Percentiles rank a stretch among this genome's conserved stretches.
Conservation (phyloP, 2,113 vertebrate species). For the Sphyrna mokarran region DNA sequence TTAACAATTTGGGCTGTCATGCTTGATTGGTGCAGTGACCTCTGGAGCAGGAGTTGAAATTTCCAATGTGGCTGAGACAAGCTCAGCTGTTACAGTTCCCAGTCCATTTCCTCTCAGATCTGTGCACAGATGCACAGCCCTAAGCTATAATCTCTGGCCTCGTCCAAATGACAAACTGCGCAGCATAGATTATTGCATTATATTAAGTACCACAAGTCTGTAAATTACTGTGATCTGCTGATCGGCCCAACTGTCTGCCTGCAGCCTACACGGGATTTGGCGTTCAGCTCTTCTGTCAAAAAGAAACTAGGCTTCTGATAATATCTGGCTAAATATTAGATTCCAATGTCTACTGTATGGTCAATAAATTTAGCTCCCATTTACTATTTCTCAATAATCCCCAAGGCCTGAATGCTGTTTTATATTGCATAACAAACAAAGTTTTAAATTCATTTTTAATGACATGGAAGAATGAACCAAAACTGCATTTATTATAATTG, state of each 20-base stretch:
- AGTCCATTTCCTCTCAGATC: slow-evolving; percentile 83
- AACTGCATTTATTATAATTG: slow-evolving; percentile 8
- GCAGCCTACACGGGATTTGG: slow-evolving; percentile 53
- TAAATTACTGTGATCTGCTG: slow-evolving; percentile 89
- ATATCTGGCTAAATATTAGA: slow-evolving; percentile 30
- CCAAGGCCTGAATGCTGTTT: neutral
- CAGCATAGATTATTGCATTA: slow-evolving; percentile 91
- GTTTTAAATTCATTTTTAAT: neutral
- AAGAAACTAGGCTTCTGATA: slow-evolving; percentile 21
- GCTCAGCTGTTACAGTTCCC: slow-evolving; percentile 92
- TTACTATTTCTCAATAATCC: slow-evolving; percentile 13
- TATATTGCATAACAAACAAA: neutral
- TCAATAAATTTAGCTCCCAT: slow-evolving; percentile 14
- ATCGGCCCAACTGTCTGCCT: slow-evolving; percentile 59
- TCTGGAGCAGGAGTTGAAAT: slow-evolving; percentile 74
- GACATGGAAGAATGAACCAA: neutral
- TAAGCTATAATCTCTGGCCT: slow-evolving; percentile 94
- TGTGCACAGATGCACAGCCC: slow-evolving; percentile 94
- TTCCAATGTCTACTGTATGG: slow-evolving; percentile 17
- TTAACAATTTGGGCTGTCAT: slow-evolving; percentile 71
- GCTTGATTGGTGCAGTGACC: slow-evolving; percentile 68
- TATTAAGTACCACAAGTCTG: slow-evolving; percentile 94
- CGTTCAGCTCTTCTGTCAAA: neutral
- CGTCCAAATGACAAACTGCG: slow-evolving; percentile 92
- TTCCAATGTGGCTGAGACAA: slow-evolving; percentile 64